Conservation (phyloP, 2,888 invertebrate genomes). For the Chrysolina oricalcia region DNA sequence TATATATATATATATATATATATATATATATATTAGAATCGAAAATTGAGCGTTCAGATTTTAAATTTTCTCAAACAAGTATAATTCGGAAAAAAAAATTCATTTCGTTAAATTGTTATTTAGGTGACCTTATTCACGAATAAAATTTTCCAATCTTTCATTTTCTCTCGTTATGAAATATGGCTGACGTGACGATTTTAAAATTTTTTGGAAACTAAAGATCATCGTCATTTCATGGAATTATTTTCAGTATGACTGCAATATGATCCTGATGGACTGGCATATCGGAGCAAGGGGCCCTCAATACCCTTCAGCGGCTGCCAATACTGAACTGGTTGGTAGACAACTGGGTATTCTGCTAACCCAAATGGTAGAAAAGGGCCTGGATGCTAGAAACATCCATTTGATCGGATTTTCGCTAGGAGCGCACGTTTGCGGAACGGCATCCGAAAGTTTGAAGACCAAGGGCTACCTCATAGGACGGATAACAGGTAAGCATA, state of each 20-base stretch:
- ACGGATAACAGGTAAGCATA: constrained; percentile 74
- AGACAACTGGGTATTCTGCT: constrained; percentile 75
- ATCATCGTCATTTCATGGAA: too few relatives aligned
- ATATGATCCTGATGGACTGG: constrained; percentile 76
- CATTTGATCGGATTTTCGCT: constrained; percentile 77
- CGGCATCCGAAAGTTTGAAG: constrained; percentile 75
- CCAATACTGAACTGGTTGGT: constrained; percentile 77
- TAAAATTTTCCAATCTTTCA: too few relatives aligned
- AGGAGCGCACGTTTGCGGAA: constrained; percentile 77
- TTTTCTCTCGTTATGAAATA: too few relatives aligned
- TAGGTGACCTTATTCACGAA: too few relatives aligned
- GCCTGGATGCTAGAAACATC: constrained; percentile 70
- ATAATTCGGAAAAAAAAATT: too few relatives aligned
- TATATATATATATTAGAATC: too few relatives aligned
- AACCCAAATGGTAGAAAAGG: constrained; percentile 71
- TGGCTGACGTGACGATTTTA: too few relatives aligned
- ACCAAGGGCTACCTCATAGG: constrained; percentile 71
- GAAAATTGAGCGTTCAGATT: too few relatives aligned
- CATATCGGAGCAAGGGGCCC: constrained; percentile 75
- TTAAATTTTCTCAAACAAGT: too few relatives aligned
- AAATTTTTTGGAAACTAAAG: too few relatives aligned
- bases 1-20: too few relatives aligned
- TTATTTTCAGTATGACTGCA: constrained; percentile 72
- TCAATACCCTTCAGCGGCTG: constrained; percentile 75
- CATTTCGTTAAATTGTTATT: too few relatives aligned